phyloP scores from a whole-genome alignment of 2,888 invertebrate genomes.

The Phaonia tiefii region DNA sequence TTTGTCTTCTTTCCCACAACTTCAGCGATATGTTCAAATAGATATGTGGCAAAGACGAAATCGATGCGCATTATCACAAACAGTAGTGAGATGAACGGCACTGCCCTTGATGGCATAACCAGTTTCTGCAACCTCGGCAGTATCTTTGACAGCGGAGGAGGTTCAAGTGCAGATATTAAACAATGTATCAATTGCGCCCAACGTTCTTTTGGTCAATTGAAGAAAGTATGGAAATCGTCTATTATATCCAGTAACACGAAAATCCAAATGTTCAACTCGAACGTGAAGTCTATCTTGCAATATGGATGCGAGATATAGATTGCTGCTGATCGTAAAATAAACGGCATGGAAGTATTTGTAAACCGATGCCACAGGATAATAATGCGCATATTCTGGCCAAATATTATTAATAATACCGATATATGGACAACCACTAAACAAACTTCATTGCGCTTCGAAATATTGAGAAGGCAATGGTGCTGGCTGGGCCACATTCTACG shows the following conservation, averaged over 20 bases:
- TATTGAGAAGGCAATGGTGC: background rate
- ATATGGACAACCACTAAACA: background rate
- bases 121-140: background rate
- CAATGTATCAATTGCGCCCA: too few relatives aligned
- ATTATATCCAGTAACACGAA: too few relatives aligned
- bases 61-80: background rate
- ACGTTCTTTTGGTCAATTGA: too few relatives aligned
- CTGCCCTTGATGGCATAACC: background rate
- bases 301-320: background rate
- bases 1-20: too few relatives aligned
- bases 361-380: conserved; percentile 1
- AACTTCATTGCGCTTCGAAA: background rate
- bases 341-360: background rate
- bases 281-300: too few relatives aligned
- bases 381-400: conserved; percentile 3
- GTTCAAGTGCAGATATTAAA: too few relatives aligned
- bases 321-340: background rate
- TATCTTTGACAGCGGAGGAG: background rate
- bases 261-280: background rate
- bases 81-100: background rate
- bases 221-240: too few relatives aligned
- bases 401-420: conserved; percentile 4
- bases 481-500: background rate
- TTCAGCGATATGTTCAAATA: too few relatives aligned
- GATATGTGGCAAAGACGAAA: background rate